Conservation (phyloP, 1,140 invertebrate species). For the Piezodorus guildinii region DNA sequence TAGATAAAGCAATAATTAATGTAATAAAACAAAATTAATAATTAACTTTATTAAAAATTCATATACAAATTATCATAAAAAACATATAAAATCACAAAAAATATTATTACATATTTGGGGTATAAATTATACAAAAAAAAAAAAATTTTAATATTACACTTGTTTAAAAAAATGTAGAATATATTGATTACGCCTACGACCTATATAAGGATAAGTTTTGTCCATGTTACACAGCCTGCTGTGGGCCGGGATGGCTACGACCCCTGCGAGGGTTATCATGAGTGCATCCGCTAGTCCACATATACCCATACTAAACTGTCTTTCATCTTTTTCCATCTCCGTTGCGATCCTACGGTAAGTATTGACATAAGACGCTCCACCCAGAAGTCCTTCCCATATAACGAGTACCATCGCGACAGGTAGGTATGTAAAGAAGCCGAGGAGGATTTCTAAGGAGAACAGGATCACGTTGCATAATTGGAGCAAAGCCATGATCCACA, state of each 20-base stretch:
- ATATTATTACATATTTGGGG: too few species aligned
- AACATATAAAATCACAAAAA: too few species aligned
- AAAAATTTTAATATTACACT: too few species aligned
- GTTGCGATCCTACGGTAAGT: constrained; percentile 66
- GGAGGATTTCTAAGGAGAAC: constrained; percentile 54
- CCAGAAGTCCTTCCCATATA: constrained; percentile 67
- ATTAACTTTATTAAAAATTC: too few species aligned
- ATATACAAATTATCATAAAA: too few species aligned
- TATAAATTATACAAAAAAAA: too few species aligned
- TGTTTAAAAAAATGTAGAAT: too few species aligned
- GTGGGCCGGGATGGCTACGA: constrained; percentile 58
- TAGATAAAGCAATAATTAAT: too few species aligned
- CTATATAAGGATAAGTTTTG: not conserved
- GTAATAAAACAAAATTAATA: too few species aligned
- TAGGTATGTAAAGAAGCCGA: constrained; percentile 56
- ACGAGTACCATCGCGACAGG: constrained; percentile 60
- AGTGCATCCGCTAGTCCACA: constrained; percentile 60
- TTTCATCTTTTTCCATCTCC: constrained; percentile 49
- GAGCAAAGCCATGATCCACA: constrained; percentile 65
- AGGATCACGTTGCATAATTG: constrained; percentile 57
- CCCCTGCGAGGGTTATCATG: constrained; percentile 61
- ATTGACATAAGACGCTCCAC: constrained; percentile 79
- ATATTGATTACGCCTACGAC: too few species aligned
- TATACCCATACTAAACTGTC: constrained; percentile 55
- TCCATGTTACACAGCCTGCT: constrained; percentile 54